Evolutionary conservation across 2,797 vertebrate species (phyloP).

Genomic region (Nothura maculosa): DNA sequence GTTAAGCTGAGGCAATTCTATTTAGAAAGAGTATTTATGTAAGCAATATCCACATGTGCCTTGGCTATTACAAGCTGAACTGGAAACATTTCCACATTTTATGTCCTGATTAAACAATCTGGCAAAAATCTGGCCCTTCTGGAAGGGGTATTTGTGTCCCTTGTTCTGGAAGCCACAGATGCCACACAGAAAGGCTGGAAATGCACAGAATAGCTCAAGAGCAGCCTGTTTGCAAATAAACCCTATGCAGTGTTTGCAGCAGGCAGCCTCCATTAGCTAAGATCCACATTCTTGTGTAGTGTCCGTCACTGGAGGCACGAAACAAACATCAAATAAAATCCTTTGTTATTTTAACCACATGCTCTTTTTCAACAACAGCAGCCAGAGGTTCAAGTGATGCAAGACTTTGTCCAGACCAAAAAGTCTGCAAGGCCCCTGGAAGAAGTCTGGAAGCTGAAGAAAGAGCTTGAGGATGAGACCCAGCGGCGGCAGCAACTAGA

Average conservation of each 20-base stretch:
- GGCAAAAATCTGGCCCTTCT: not conserved
- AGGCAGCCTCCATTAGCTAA: not conserved
- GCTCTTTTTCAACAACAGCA: constrained; percentile 81
- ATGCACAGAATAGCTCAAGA: not conserved
- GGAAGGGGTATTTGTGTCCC: not conserved
- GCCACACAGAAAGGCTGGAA: not conserved
- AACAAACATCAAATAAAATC: not conserved
- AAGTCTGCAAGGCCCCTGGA: constrained; percentile 74
- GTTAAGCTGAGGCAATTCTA: not conserved
- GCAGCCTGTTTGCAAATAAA: not conserved
- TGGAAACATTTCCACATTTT: not conserved
- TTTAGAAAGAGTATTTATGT: fast-evolving
- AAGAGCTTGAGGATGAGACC: constrained; percentile 91
- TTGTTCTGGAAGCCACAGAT: not conserved
- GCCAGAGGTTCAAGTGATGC: constrained; percentile 81
- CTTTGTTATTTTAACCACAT: not conserved
- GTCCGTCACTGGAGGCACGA: not conserved
- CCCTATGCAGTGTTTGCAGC: not conserved
- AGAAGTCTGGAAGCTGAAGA: constrained; percentile 91
- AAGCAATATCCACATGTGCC: fast-evolving
- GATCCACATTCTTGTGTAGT: not conserved
- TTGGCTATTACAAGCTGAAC: not conserved
- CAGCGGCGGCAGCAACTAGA: constrained; percentile 93
- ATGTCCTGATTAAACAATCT: not conserved
- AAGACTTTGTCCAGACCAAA: constrained; percentile 79